Conservation (phyloP, 2,888 invertebrate genomes). For the Lasiommata megera region DNA sequence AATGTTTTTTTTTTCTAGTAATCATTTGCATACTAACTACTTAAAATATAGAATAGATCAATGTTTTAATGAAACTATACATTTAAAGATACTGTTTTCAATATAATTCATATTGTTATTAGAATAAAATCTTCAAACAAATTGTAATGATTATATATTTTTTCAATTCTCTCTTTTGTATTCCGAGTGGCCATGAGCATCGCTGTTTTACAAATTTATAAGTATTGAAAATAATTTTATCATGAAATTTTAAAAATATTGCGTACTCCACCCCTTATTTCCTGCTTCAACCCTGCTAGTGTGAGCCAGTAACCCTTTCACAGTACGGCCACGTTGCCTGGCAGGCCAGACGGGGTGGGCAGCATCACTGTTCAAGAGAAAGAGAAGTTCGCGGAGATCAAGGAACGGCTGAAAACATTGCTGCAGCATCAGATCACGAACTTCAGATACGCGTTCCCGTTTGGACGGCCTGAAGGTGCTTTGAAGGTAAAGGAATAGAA, state of each 20-base stretch:
- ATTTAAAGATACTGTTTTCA: too few relatives aligned
- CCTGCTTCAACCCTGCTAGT: conserved; percentile 78
- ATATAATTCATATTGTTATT: too few relatives aligned
- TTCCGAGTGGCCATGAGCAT: background rate
- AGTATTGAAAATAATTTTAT: background rate
- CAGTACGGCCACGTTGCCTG: conserved; percentile 79
- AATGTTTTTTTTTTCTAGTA: too few relatives aligned
- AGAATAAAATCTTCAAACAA: too few relatives aligned
- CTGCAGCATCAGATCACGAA: conserved; percentile 99
- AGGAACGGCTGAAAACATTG: conserved; percentile 94
- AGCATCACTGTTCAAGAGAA: conserved; percentile 99
- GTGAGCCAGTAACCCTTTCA: conserved; percentile 77
- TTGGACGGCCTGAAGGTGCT: conserved; percentile 98
- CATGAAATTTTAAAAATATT: background rate
- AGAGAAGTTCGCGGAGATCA: conserved; percentile 98
- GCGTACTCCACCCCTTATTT: conserved; percentile 43
- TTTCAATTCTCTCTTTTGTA: too few relatives aligned
- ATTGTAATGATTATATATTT: too few relatives aligned
- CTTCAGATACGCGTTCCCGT: conserved; percentile 99
- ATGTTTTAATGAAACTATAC: too few relatives aligned
- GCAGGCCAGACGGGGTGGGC: conserved; percentile 98
- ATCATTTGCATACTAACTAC: too few relatives aligned
- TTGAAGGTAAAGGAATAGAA: conserved; percentile 82
- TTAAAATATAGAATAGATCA: too few relatives aligned
- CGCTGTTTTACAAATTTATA: background rate